Conservation (phyloP, 2,113 vertebrate genomes). For the Sterrhoptilus dennistouni region DNA sequence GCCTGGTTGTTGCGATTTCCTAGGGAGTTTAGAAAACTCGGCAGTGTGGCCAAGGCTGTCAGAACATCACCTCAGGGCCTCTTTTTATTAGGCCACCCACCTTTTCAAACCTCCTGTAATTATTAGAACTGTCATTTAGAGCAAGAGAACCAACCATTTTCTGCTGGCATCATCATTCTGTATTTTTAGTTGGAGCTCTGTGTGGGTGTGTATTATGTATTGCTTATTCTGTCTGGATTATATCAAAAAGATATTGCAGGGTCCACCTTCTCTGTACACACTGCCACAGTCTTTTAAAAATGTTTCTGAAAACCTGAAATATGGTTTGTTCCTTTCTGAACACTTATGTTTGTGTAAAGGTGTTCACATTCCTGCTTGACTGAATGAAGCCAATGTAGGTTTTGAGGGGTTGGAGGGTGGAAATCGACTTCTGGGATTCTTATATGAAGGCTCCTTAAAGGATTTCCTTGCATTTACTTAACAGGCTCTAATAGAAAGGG, state of each 20-base stretch:
- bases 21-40: not conserved
- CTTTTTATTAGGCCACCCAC: slow-evolving; percentile 43
- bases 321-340: not conserved
- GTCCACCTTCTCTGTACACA: rapidly evolving
- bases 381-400: not conserved
- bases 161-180: not conserved
- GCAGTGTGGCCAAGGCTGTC: not conserved
- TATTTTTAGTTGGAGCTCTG: not conserved
- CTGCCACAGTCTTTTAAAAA: not conserved
- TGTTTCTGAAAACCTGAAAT: not conserved
- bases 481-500: not conserved
- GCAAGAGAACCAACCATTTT: not conserved
- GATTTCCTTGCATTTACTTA: not conserved
- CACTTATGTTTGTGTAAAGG: not conserved
- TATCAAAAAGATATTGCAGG: not conserved
- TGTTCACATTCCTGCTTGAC: not conserved
- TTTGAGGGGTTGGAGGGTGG: not conserved
- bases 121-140: slow-evolving; percentile 19
- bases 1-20: not conserved
- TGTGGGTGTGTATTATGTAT: not conserved
- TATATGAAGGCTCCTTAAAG: not conserved
- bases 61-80: slow-evolving; percentile 20
- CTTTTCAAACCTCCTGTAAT: not conserved
- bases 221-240: not conserved
- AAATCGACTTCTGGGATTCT: not conserved